Conservation (phyloP, 2,888 invertebrate species). For the Eudemis profundana region DNA sequence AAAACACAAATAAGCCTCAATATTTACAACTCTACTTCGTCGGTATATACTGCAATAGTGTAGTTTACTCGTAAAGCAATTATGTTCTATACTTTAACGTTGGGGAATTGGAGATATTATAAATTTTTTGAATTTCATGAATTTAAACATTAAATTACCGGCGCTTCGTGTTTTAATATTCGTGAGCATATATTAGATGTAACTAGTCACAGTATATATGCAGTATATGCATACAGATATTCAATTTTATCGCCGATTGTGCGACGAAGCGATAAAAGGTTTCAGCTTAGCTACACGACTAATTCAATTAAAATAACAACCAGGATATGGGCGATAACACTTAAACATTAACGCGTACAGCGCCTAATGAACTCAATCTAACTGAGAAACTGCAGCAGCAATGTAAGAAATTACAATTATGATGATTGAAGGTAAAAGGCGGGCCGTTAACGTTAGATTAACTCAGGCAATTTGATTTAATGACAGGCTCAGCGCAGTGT, state of each 20-base stretch:
- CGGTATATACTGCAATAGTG: constrained; percentile 13
- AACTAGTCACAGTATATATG: constrained; percentile 4
- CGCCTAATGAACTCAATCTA: constrained; percentile 41
- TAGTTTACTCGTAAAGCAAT: no score
- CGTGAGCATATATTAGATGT: no score
- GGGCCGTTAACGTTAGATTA: constrained; percentile 62
- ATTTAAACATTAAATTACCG: no score
- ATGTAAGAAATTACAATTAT: constrained; percentile 63
- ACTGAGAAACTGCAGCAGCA: constrained; percentile 59
- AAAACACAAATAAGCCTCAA: constrained; percentile 6
- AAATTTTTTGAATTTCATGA: no score
- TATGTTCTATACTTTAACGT: constrained; percentile 9
- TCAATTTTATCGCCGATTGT: background rate
- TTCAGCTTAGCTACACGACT: background rate
- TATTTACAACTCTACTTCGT: constrained; percentile 8
- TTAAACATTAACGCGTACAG: constrained; percentile 24
- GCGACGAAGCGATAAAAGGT: background rate
- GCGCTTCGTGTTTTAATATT: no score
- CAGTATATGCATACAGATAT: no score
- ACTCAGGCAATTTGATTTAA: constrained; percentile 68
- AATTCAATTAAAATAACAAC: constrained; percentile 4
- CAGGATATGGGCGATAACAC: constrained; percentile 17
- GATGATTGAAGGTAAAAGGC: constrained; percentile 61
- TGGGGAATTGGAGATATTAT: no score
- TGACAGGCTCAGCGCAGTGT: constrained; percentile 53